A percentile compares a stretch with the other conserved stretches of the same genome.
Conservation (phyloP, 2,113 vertebrate species). For the Heterotis niloticus region DNA sequence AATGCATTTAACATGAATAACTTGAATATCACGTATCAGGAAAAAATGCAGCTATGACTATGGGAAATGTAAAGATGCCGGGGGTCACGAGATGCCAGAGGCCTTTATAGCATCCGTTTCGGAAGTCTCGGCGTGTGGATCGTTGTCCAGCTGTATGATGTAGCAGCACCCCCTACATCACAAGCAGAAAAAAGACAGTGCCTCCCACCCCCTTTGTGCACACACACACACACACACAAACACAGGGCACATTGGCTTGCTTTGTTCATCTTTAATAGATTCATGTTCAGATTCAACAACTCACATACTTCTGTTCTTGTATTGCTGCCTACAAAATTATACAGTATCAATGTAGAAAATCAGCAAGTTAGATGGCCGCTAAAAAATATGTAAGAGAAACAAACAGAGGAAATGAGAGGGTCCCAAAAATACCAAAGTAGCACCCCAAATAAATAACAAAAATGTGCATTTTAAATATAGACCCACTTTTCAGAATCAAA, state of each 20-base stretch:
- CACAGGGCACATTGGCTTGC: conserved; percentile 41
- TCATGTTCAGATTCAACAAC: conserved; percentile 71
- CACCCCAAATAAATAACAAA: conserved; percentile 57
- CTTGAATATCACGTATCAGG: conserved; percentile 54
- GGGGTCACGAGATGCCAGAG: conserved; percentile 32
- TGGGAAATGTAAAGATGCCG: conserved; percentile 33
- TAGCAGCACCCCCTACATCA: background rate
- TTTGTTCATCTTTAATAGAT: conserved; percentile 72
- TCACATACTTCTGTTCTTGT: conserved; percentile 75
- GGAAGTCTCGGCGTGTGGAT: conserved; percentile 19
- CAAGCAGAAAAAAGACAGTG: background rate
- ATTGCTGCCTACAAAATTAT: conserved; percentile 79
- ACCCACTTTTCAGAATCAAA: conserved; percentile 67
- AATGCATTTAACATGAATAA: conserved; percentile 50
- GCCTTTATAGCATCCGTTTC: conserved; percentile 25
- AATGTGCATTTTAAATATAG: conserved; percentile 57
- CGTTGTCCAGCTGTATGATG: too few species aligned
- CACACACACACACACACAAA: conserved; percentile 16
- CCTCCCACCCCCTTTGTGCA: too few species aligned
- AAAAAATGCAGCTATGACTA: conserved; percentile 43
- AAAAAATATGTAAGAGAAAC: conserved; percentile 30
- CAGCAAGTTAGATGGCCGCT: conserved; percentile 52
- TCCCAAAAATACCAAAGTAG: conserved; percentile 55
- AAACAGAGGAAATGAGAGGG: conserved; percentile 44
- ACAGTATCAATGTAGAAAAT: conserved; percentile 69